Percentiles rank a stretch among this genome's conserved stretches.
Evolutionary conservation across 2,888 invertebrate species (phyloP).

Genomic region (Macaria liturata): DNA sequence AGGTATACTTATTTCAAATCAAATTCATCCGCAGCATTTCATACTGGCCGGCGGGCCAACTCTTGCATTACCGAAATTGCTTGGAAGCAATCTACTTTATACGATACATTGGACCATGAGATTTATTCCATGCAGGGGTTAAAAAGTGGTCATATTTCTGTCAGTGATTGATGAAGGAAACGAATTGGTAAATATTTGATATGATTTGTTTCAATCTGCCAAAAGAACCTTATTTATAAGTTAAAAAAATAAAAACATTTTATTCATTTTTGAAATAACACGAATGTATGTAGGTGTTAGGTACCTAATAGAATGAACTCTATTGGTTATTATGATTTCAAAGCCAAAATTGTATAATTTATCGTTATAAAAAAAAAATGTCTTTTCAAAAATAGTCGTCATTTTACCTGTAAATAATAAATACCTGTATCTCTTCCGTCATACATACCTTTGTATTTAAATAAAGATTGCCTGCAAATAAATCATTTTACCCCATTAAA

Average conservation of each 20-base stretch:
- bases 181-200: slow-evolving; percentile 25
- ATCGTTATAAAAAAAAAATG: too few relatives aligned
- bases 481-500: slow-evolving; percentile 33
- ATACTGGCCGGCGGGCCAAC: slow-evolving; percentile 64
- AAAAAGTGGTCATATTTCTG: slow-evolving; percentile 55
- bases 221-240: too few relatives aligned
- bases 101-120: slow-evolving; percentile 50
- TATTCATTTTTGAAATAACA: too few relatives aligned
- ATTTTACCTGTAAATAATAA: too few relatives aligned
- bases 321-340: too few relatives aligned
- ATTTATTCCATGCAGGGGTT: slow-evolving; percentile 58
- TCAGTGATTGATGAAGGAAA: slow-evolving; percentile 27
- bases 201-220: slow-evolving; percentile 7
- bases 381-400: too few relatives aligned
- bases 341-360: too few relatives aligned
- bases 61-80: slow-evolving; percentile 78
- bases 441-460: too few relatives aligned
- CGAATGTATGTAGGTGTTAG: too few relatives aligned
- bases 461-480: slow-evolving; percentile 30
- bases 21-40: slow-evolving; percentile 54
- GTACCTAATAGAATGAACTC: too few relatives aligned
- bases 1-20: slow-evolving; percentile 52
- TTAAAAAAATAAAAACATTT: too few relatives aligned
- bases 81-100: slow-evolving; percentile 74
- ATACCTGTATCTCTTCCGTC: too few relatives aligned